Conservation (phyloP, 2,888 invertebrate species). For the Synanthedon vespiformis region DNA sequence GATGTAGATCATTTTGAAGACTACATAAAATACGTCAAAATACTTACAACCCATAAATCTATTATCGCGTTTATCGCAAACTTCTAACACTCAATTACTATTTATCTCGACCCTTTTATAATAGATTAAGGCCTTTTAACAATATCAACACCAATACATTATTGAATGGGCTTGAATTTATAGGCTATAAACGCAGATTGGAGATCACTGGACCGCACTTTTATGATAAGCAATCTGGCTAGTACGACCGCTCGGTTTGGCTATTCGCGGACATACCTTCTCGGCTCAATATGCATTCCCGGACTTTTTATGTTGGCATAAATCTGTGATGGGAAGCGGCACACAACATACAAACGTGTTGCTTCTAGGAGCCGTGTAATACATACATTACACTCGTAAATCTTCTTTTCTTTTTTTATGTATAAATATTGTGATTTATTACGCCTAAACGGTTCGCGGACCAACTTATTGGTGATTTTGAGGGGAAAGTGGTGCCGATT, state of each 20-base stretch:
- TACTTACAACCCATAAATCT: background rate
- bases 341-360: conserved; percentile 17
- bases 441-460: conserved; percentile 6
- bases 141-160: conserved; percentile 47
- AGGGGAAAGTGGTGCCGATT: conserved; percentile 5
- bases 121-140: conserved; percentile 46
- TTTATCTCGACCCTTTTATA: conserved; percentile 20
- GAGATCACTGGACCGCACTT: conserved; percentile 59
- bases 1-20: too few species aligned
- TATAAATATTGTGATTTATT: conserved; percentile 8
- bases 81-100: conserved; percentile 18
- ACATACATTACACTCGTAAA: conserved; percentile 25
- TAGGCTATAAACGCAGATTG: conserved; percentile 59
- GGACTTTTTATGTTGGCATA: conserved; percentile 55
- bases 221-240: conserved; percentile 63
- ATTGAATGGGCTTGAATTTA: conserved; percentile 53
- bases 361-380: conserved; percentile 22
- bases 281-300: conserved; percentile 56
- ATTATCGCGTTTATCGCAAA: background rate
- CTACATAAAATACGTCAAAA: too few species aligned
- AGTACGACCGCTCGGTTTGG: conserved; percentile 24
- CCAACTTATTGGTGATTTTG: conserved; percentile 8
- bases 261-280: conserved; percentile 38
- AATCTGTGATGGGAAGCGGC: conserved; percentile 43
- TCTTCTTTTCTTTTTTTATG: conserved; percentile 10